Evolutionary conservation across 2,797 vertebrate genomes (phyloP).

Genomic region (Alfaro cultratus): DNA sequence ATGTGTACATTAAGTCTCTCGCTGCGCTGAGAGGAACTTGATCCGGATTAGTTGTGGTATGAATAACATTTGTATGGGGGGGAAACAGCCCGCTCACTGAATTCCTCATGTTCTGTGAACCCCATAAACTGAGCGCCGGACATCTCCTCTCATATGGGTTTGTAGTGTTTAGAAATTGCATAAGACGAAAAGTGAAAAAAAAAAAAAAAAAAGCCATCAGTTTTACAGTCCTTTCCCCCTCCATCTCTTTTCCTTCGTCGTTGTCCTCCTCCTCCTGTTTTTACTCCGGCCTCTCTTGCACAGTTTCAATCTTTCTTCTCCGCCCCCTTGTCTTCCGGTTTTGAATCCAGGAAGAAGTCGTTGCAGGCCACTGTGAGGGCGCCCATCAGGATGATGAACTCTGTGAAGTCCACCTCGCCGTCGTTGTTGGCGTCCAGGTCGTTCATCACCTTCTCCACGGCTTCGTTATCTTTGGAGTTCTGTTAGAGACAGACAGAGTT

Average conservation of each 20-base stretch:
- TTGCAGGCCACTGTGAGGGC: slow-evolving; percentile 96
- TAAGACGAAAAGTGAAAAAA: slow-evolving; percentile 24
- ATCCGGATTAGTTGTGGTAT: slow-evolving; percentile 49
- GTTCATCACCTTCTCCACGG: slow-evolving; percentile 86
- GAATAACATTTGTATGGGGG: slow-evolving; percentile 50
- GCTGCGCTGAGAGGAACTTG: slow-evolving; percentile 1
- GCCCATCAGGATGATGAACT: slow-evolving; percentile 92
- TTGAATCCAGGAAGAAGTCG: slow-evolving; percentile 87
- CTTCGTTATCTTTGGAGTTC: slow-evolving; percentile 84
- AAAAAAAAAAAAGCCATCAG: slow-evolving; percentile 37
- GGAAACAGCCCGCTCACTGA: slow-evolving; percentile 49
- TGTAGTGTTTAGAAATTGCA: slow-evolving; percentile 63
- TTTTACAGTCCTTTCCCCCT: slow-evolving; percentile 37
- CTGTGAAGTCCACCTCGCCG: slow-evolving; percentile 87
- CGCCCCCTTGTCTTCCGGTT: slow-evolving; percentile 89
- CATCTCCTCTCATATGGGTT: slow-evolving; percentile 33
- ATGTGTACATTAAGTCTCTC: slow-evolving; percentile 22
- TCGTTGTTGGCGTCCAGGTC: slow-evolving; percentile 86
- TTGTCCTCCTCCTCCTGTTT: slow-evolving; percentile 6
- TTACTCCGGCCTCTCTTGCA: slow-evolving; percentile 9
- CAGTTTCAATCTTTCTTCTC: slow-evolving; percentile 68
- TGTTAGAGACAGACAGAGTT: slow-evolving; percentile 44
- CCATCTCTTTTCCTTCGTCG: neutral
- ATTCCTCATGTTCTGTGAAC: slow-evolving; percentile 35
- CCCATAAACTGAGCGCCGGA: slow-evolving; percentile 42